A percentile compares a stretch with the other conserved stretches of the same genome.
Conservation (phyloP, 2,797 vertebrate species). For the Acomys russatus region DNA sequence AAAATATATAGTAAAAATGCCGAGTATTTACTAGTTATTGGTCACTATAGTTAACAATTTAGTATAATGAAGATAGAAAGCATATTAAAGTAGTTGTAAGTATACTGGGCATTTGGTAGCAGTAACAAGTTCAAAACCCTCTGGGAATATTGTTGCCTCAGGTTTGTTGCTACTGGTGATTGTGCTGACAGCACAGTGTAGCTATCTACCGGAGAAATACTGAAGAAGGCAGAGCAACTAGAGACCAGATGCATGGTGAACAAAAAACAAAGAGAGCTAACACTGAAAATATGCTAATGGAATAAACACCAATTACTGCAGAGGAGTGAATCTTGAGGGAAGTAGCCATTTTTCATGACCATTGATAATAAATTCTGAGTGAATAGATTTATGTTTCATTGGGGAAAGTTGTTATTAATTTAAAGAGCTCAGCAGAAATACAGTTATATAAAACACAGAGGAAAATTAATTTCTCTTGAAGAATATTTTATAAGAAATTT, state of each 20-base stretch:
- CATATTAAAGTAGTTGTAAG: neutral
- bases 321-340: neutral
- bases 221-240: neutral
- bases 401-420: conserved; percentile 16
- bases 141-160: neutral
- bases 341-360: conserved; percentile 40
- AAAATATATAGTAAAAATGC: neutral
- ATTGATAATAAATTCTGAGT: conserved; percentile 47
- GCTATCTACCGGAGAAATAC: neutral
- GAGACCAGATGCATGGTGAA: neutral
- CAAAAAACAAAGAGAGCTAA: neutral
- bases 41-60: neutral
- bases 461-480: conserved; percentile 53
- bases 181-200: accelerated
- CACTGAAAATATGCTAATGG: conserved; percentile 1
- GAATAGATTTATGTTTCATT: conserved; percentile 18
- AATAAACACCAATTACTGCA: conserved; percentile 27
- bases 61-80: neutral
- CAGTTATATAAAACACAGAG: neutral
- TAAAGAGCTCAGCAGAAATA: conserved; percentile 43
- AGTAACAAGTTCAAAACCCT: neutral
- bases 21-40: neutral
- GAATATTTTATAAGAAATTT: conserved; percentile 38
- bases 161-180: neutral
- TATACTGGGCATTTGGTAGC: neutral